These are phyloP conservation scores for Metaphire vulgaris DNA, from an alignment of 1,140 invertebrate species.

Conservation along the genomic window DNA sequence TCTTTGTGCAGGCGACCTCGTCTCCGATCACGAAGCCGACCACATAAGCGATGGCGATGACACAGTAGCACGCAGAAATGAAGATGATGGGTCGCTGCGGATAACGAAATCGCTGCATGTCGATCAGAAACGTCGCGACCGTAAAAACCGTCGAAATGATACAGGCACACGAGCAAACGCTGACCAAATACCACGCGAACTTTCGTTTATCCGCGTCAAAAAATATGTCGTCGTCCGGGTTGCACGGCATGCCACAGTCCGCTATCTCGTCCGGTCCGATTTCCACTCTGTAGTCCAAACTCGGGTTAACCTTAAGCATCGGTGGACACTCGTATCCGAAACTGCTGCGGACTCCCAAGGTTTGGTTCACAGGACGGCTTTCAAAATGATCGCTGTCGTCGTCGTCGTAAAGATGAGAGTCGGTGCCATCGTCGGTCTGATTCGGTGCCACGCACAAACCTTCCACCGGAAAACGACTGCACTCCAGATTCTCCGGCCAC, in stretches of 20 bases:
- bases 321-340: not conserved
- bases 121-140: conserved; percentile 55
- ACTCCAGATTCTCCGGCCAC: conserved; percentile 90
- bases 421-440: not conserved
- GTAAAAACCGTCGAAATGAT: conserved; percentile 69
- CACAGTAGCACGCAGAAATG: conserved; percentile 89
- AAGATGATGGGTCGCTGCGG: conserved; percentile 98
- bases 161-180: conserved; percentile 85
- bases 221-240: conserved; percentile 64
- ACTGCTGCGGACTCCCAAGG: not conserved
- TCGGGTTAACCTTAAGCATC: not conserved
- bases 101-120: conserved; percentile 82
- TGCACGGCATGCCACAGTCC: conserved; percentile 87
- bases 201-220: conserved; percentile 64
- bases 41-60: conserved; percentile 86
- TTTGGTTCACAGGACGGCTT: not conserved
- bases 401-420: not conserved
- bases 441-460: conserved; percentile 16
- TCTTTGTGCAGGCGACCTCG: conserved; percentile 76
- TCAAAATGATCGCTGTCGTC: not conserved
- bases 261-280: conserved; percentile 36
- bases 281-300: conserved; percentile 65
- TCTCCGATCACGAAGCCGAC: conserved; percentile 74
- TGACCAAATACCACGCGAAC: conserved; percentile 84
- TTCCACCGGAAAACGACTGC: conserved; percentile 74